phyloP scores from a whole-genome alignment of 2,888 invertebrate species.

The Ferrisia virgata region DNA sequence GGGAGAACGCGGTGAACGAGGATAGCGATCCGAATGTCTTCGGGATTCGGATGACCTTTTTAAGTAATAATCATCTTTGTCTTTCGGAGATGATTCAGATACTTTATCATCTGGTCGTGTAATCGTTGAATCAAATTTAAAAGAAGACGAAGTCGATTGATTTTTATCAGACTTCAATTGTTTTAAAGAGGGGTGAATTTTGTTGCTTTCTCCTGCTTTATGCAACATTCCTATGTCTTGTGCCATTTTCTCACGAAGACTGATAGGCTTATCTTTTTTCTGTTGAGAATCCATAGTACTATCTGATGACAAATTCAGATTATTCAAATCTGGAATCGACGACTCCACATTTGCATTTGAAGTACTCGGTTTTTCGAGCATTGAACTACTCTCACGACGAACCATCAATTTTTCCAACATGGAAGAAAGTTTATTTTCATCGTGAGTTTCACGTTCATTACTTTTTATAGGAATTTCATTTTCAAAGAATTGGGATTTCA shows the following conservation, averaged over 20 bases:
- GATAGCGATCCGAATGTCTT: neutral
- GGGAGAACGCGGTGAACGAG: neutral
- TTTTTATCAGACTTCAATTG: conserved; percentile 1
- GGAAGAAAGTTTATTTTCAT: neutral
- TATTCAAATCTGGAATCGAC: neutral
- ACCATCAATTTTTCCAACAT: neutral
- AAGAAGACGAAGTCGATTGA: neutral
- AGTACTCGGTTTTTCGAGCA: neutral
- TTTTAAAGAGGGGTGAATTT: conserved; percentile 26
- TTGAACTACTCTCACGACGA: neutral
- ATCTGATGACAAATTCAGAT: neutral
- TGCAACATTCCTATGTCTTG: conserved; percentile 5
- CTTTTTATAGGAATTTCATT: neutral
- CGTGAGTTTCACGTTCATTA: neutral
- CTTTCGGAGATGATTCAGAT: neutral
- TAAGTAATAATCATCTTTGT: neutral
- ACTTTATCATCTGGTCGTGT: neutral
- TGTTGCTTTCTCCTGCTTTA: conserved; percentile 26
- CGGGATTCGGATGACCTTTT: neutral
- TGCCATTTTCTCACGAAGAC: neutral
- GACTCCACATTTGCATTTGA: neutral
- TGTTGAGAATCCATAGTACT: neutral
- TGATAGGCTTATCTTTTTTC: neutral
- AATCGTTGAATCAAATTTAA: neutral
- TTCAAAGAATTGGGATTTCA: neutral